Percentiles rank a stretch among this genome's conserved stretches.
These are phyloP conservation scores for Sebastes elongatus DNA, from an alignment of 2,797 vertebrate species.

Conservation along the genomic window DNA sequence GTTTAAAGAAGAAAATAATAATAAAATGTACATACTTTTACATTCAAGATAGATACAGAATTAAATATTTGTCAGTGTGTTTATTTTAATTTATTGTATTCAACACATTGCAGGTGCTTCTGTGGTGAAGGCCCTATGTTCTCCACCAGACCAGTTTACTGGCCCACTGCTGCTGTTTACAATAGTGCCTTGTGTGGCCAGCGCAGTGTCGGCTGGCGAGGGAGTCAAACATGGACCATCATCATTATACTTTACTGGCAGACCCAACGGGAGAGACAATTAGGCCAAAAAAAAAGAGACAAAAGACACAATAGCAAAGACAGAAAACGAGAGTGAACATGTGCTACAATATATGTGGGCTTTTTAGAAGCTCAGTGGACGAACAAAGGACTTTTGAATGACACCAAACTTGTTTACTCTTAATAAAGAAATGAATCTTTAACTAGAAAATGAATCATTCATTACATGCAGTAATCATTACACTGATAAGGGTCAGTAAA, in stretches of 20 bases:
- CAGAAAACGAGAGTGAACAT: background rate
- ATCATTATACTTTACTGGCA: slow-evolving; percentile 28
- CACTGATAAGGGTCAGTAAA: background rate
- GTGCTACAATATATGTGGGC: background rate
- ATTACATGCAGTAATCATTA: background rate
- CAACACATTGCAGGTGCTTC: background rate
- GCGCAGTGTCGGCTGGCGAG: background rate
- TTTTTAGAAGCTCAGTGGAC: background rate
- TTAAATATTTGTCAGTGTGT: background rate
- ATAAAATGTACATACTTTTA: rapidly evolving
- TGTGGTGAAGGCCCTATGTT: background rate
- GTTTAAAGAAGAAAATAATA: background rate
- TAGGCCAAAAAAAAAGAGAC: background rate
- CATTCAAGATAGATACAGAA: background rate
- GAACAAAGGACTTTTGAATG: background rate
- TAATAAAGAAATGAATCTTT: background rate
- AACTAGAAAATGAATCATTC: background rate
- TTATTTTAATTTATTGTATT: background rate
- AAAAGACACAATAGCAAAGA: background rate
- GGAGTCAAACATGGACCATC: slow-evolving; percentile 24
- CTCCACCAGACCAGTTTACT: background rate
- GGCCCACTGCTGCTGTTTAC: background rate
- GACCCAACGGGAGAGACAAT: slow-evolving; percentile 10
- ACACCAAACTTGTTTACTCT: background rate
- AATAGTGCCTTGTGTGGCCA: background rate